Evolutionary conservation across 2,113 vertebrate genomes (phyloP), one percentile per base, ranked within the genome.

Genomic region (Chiloscyllium plagiosum): DNA sequence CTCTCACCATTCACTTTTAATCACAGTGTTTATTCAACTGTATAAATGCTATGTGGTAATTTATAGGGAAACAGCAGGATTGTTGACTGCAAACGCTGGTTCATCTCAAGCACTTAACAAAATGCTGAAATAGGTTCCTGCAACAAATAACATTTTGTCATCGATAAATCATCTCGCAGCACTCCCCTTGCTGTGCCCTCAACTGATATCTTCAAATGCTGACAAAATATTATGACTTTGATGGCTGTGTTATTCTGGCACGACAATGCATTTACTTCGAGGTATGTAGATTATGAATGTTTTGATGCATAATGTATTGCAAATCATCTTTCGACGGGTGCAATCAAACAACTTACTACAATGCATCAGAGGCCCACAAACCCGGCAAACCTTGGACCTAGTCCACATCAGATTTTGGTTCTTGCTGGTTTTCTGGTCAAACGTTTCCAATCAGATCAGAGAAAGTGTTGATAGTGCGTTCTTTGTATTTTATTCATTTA

Each of bases 31-130:
- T 95, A 95, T 95, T 72, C 66, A 76, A 72, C 94, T 95, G 69
- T 95, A 29, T 76, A 95, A 95, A 70, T 95, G 94, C 93, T 72
- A 76, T 76, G 94, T 95, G 94, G 66, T 76, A 95, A 95, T 95
- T 95, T 72, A 72, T 72, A 70, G 94, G 26, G 42, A 50, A 95
- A 52, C 94, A 70, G 47, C 94, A 29, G 69, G 66, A 95, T 93
- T 72, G 94, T 72, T 95, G 94, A 95, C 68, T 72, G 69, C 4
- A 4, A 95, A 42, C 13, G 52, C 47, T 95, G 69, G 94, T 72
- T 95, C 69, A 52, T 76, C 68, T 95, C 94, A 50, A 50, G 68
- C 20, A 76, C 22, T 70, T 72, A 52, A 22, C 61, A 87, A 95
- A 95, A 95, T 47, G 33, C 72, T 95, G 68, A 72, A 70, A 94